phyloP scores from a whole-genome alignment of 2,113 vertebrate species.

The Odobenus rosmarus region DNA sequence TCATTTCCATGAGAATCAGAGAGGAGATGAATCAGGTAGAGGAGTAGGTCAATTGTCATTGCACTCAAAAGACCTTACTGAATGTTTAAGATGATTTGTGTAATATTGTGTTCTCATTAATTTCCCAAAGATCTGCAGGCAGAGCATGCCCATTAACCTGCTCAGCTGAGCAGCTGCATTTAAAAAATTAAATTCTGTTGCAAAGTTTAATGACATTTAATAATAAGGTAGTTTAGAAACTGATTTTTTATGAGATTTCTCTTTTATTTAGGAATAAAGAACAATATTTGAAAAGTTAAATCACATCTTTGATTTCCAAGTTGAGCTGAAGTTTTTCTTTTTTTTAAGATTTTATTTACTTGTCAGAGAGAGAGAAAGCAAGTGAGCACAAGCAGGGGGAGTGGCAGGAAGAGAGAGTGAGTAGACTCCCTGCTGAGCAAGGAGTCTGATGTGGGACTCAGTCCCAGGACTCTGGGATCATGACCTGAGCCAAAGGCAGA shows the following conservation, averaged over 20 bases:
- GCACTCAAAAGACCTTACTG: background rate
- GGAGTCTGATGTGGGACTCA: background rate
- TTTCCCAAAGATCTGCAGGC: background rate
- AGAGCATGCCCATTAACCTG: background rate
- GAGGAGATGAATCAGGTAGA: background rate
- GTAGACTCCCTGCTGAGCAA: background rate
- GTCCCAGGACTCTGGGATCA: background rate
- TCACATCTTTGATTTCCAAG: conserved; percentile 66
- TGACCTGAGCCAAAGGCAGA: background rate
- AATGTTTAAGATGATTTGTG: background rate
- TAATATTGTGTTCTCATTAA: background rate
- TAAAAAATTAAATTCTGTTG: conserved; percentile 12
- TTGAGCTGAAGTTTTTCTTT: conserved; percentile 48
- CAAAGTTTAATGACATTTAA: background rate
- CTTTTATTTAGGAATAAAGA: conserved; percentile 10
- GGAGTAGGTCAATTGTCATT: background rate
- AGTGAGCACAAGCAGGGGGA: background rate
- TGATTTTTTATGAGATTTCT: conserved; percentile 45
- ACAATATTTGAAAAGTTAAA: conserved; percentile 65
- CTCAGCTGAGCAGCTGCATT: background rate
- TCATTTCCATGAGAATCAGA: background rate
- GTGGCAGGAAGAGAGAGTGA: background rate
- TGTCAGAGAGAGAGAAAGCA: background rate
- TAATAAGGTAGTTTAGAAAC: conserved; percentile 61
- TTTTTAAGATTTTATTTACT: background rate